Base-by-base conservation (phyloP, 1,140 invertebrate species). In the Drosophila azteca region DNA sequence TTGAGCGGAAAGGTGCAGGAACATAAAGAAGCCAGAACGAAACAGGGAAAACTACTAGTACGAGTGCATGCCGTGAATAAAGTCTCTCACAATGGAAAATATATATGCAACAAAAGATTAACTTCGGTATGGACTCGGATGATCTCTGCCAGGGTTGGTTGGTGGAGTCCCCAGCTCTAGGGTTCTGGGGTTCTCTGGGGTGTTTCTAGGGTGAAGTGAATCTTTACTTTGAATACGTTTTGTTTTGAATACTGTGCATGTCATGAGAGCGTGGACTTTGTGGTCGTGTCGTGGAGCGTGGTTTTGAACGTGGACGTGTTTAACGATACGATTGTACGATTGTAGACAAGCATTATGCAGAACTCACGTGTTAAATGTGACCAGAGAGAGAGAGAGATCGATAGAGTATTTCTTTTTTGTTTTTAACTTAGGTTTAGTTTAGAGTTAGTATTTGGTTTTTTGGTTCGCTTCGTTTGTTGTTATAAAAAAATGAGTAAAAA, bases 341-440 rank as follows among this genome's bases (percentile, higher is more conserved):
- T 11, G 35, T 85, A 88, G 83, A 82, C 54, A 84, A 84, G 81
- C 78, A 77, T 52, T 49, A 77, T 83, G 83, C 83, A 79, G 83
- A 59, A 87, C 83, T 87, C 83, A 87, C 83, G 83, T 87, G 83
- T 87, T 87, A 63, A 50, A 83, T 87, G 79, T 88, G 75, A 85
- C 78, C 83, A 88, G 81, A 77, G 60, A 69, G 63, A 35, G 31
- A 35, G 31, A 35, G 9, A 20, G 17, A 20, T 20, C 0, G 17
- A 20, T 20, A 20, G 17, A 39, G 35, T 39, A 39, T 13, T 39
- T 39, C 35, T 39, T n/a, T n/a, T n/a, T 35, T 35, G 64, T 73
- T 70, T 51, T 55, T 57, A 78, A 66, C 66, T 88, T 80, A 72
- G 68, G 57, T 65, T 48, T 39, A 39, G 35, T 5, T 71, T 71